Evolutionary conservation across 2,113 vertebrate genomes (phyloP).

Genomic region (Pachycephala philippinensis): DNA sequence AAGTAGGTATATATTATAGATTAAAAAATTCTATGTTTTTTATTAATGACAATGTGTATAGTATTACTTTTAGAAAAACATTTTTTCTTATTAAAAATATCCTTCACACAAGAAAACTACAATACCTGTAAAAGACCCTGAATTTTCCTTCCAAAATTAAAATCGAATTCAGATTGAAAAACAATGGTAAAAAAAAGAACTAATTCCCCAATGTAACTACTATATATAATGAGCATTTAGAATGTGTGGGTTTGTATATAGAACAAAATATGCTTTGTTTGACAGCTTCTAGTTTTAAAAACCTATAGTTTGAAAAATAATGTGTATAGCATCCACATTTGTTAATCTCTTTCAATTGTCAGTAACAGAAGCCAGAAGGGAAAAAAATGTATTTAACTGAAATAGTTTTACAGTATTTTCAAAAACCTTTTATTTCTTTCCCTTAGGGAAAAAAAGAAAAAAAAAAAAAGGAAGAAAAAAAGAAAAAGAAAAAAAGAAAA

Average conservation of each 20-base stretch:
- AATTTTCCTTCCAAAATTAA: background rate
- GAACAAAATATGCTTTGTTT: background rate
- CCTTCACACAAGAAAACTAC: rapidly evolving
- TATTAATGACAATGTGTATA: background rate
- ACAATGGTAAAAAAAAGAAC: rapidly evolving
- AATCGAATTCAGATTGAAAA: background rate
- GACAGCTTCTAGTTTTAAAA: background rate
- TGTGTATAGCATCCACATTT: background rate
- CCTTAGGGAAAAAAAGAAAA: background rate
- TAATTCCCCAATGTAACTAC: background rate
- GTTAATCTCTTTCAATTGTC: background rate
- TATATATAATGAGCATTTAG: background rate
- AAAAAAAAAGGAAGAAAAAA: background rate
- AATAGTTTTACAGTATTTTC: background rate
- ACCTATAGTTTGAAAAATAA: background rate
- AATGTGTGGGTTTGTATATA: background rate
- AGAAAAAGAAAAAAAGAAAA: background rate
- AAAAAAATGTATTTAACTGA: background rate
- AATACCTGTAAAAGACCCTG: background rate
- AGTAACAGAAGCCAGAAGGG: background rate
- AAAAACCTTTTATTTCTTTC: background rate
- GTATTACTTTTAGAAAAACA: background rate
- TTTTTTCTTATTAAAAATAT: background rate
- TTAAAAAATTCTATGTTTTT: background rate
- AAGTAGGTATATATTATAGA: background rate